Conservation (phyloP, 2,797 vertebrate genomes). For the Pseudochromis fuscus region DNA sequence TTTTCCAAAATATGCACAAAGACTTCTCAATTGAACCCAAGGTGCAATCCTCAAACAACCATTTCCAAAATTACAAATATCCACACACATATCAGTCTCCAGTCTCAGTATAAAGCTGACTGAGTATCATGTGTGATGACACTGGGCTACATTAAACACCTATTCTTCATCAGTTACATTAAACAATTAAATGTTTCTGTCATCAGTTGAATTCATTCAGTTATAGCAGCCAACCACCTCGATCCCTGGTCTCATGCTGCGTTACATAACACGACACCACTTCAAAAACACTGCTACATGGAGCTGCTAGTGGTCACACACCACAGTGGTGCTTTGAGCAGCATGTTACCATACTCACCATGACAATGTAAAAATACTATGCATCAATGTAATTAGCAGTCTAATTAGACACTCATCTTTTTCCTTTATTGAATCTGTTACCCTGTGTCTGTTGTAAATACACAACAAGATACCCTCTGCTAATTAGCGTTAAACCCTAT, state of each 20-base stretch:
- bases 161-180: neutral
- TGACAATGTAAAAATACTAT: conserved; percentile 3
- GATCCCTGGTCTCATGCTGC: neutral
- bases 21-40: conserved; percentile 1
- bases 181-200: neutral
- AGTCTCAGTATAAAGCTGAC: neutral
- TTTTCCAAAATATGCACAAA: conserved; percentile 15
- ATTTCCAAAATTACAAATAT: neutral
- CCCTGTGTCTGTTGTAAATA: neutral
- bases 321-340: neutral
- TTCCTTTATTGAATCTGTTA: neutral
- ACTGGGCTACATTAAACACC: neutral
- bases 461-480: neutral
- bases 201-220: neutral
- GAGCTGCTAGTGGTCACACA: neutral
- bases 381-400: neutral
- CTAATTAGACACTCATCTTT: neutral
- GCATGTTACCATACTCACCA: neutral
- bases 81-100: neutral
- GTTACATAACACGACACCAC: conserved; percentile 9
- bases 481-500: neutral
- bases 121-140: neutral
- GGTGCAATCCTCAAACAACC: conserved; percentile 2
- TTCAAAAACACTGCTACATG: neutral
- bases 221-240: neutral